A percentile compares a stretch with the other conserved stretches of the same genome.
These are phyloP conservation scores for Triplophysa dalaica DNA, from an alignment of 2,113 vertebrate genomes.

Conservation along the genomic window DNA sequence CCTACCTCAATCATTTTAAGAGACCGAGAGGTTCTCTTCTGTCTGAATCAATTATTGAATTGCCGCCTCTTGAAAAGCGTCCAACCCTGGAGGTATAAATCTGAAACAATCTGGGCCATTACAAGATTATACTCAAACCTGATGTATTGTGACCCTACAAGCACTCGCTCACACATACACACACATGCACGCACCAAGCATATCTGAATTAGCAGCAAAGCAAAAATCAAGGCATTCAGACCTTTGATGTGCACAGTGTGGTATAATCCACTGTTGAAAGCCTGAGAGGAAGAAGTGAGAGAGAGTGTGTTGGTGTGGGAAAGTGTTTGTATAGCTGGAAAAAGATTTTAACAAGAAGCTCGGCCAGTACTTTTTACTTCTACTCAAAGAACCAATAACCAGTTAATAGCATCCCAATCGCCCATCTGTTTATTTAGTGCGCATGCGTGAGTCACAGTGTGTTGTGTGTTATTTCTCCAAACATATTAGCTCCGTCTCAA, in stretches of 20 bases:
- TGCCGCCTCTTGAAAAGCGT: constrained; percentile 43
- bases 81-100: constrained; percentile 50
- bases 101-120: constrained; percentile 50
- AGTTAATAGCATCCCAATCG: background rate
- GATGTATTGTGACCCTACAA: constrained; percentile 31
- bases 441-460: background rate
- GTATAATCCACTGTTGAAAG: constrained; percentile 22
- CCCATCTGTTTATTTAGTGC: background rate
- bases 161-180: background rate
- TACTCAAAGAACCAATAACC: background rate
- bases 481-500: background rate
- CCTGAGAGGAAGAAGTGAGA: background rate
- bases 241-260: constrained; percentile 13
- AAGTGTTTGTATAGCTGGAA: constrained; percentile 5
- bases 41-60: constrained; percentile 52
- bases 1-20: constrained; percentile 40
- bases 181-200: background rate
- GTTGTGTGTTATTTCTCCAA: background rate
- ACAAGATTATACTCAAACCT: constrained; percentile 43
- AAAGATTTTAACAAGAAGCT: constrained; percentile 4
- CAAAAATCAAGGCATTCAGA: constrained; percentile 31
- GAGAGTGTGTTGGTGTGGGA: background rate
- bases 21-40: constrained; percentile 42
- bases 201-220: constrained; percentile 27
- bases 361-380: background rate